Base-by-base conservation (phyloP, 2,113 vertebrate genomes). In the Antechinus stuartii region DNA sequence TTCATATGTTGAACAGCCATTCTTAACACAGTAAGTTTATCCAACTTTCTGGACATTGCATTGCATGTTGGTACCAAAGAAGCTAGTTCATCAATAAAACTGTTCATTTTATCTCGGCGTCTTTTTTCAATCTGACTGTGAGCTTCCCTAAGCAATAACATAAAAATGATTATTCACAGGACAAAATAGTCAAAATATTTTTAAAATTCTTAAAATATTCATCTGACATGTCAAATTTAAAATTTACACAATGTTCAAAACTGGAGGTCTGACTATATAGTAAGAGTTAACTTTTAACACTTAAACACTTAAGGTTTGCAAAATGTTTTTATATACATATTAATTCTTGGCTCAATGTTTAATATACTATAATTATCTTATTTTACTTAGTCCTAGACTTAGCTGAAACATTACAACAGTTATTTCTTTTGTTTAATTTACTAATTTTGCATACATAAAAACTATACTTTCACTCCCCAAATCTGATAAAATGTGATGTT, bases 1-100 rank as follows among this genome's bases (percentile, higher is more conserved):
- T 99, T 99, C 99, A 99, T 99, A 96, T 99, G 99, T 97, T 99
- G 99, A 47, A 99, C 99, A 0, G 99, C 99, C 99, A 99, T 99
- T 94, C 99, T 99, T 54, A 99, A 98, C 25, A 99, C 99, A 0
- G 99, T 99, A 26, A 99, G 99, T 96, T 99, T 99, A 97, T 99
- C 99, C 94, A 99, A 98, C 95, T 99, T 99, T 94, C 99, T 99
- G 84, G 99, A 99, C 99, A 99, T 99, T 22, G 99, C 99, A 0
- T 99, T 99, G 96, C 99, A 99, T 0, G 99, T 99, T 84, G 99
- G 99, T 90, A 99, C 99, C 97, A 99, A 97, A 1, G 99, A 99
- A 0, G 99, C 99, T 98, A 99, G 98, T 94, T 99, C 99, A 1
- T 99, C 99, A 42, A 99, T 99, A 97, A 99, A 99, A 95, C 99